phyloP scores from a whole-genome alignment of 2,888 invertebrate genomes.

The Keiferia lycopersicella region DNA sequence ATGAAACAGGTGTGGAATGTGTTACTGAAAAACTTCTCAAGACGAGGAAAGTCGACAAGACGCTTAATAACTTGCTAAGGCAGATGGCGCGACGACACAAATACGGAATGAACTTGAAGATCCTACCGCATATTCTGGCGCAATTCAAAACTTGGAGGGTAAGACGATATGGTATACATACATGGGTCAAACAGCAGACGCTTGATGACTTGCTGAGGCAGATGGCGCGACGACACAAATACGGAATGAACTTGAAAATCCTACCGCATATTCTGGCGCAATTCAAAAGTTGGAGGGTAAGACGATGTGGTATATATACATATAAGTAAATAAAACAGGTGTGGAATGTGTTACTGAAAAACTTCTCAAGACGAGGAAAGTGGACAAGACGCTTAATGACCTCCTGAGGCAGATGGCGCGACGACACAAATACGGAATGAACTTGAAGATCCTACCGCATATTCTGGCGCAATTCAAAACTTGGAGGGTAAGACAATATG shows the following conservation, averaged over 20 bases:
- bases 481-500: constrained; percentile 68
- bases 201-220: constrained; percentile 66
- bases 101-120: constrained; percentile 53
- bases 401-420: constrained; percentile 67
- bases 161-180: too few relatives aligned
- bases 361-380: constrained; percentile 64
- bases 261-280: constrained; percentile 58
- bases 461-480: constrained; percentile 54
- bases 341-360: constrained; percentile 53
- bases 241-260: constrained; percentile 51
- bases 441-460: constrained; percentile 53
- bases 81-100: constrained; percentile 72
- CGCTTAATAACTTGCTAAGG: constrained; percentile 66
- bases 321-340: too few relatives aligned
- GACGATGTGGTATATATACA: too few relatives aligned
- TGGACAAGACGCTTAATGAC: constrained; percentile 68
- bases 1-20: neutral
- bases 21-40: constrained; percentile 41
- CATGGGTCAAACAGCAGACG: too few relatives aligned
- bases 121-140: constrained; percentile 52
- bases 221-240: constrained; percentile 71
- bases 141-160: constrained; percentile 68
- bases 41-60: constrained; percentile 65
- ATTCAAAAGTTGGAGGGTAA: constrained; percentile 63
- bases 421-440: constrained; percentile 64